Evolutionary conservation across 2,888 invertebrate species (phyloP), one percentile per base, ranked within the genome.

Genomic region (Carabus problematicus): DNA sequence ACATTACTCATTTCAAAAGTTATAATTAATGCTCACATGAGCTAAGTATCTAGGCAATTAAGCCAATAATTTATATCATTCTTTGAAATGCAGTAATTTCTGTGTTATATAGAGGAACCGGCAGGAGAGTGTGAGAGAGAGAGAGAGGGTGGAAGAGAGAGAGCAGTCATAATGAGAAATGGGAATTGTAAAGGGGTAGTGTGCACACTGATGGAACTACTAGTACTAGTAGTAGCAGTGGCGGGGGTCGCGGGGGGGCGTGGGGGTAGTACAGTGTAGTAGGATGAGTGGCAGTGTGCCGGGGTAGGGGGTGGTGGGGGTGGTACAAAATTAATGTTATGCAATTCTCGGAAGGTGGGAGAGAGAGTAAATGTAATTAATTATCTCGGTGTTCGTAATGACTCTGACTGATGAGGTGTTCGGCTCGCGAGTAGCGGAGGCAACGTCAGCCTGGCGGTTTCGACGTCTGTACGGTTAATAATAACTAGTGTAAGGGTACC

Each of bases 361-460:
- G 82, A 78, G 79, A 80, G 82, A 84, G 84, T 84, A 85, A 86
- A 85, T 85, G 86, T 86, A 86, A 86, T 85, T 85, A 86, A 85
- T 85, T 85, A 85, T 85, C 85, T 85, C 84, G 77, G 81, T 81
- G 81, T 81, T 82, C 81, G 82, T 85, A 86, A 86, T 86, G 86
- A 86, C 85, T 86, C 86, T 85, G 85, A 85, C 85, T 86, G 85
- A 85, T 85, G 85, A 85, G 85, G 81, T 82, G 81, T 81, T 81
- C 80, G 79, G 80, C 75, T 76, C 75, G 77, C 76, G 74, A 73
- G 75, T 73, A 74, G 72, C 73, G 72, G 42, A 72, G 73, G 52
- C 49, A 54, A 40, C 52, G 69, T 52, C 70, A 73, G 71, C 74
- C 61, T 14, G 64, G 60, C 54, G 70, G 69, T 64, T 64, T 67